Evolutionary conservation across 2,797 vertebrate genomes (phyloP), one percentile per base, ranked within the genome.

Genomic region (Enteromius argenteus): DNA sequence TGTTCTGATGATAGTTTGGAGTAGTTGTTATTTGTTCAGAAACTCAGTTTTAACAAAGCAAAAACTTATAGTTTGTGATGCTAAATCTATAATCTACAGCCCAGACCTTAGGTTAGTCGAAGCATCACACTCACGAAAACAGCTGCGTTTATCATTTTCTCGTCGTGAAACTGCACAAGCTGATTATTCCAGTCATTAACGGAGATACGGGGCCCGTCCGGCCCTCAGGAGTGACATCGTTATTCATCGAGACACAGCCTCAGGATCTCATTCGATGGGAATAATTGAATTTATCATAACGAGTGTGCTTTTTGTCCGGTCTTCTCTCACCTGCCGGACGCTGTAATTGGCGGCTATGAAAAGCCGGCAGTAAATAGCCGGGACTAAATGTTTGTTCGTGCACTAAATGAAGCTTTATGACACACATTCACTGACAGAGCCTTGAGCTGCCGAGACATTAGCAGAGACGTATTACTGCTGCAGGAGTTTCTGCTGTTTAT

Each of bases 181-280:
- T 15, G 69, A 72, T 84, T 80, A 69, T 78, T 23, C 62, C 19
- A 30, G 76, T 85, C 80, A 80, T 85, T 85, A 89, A 85, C 87
- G 86, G 89, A 89, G 89, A 90, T 90, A 90, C 88, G 83, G 87
- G 51, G 81, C 89, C 89, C 89, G 37, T 83, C 91, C 86, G 21
- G 42, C 37, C 90, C 88, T 91, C 91, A 76, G 92, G 92, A 92
- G 90, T 85, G 85, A 89, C 89, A 89, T 88, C 89, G 85, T 89
- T 89, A 91, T 91, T 92, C 91, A 89, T 92, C 88, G 91, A 90
- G 90, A 91, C 88, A 90, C 85, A 90, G 90, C 92, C 90, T 90
- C 90, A 90, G 91, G 89, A 91, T 92, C 90, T 92, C 84, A 92
- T 93, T 93, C 90, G 89, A 93, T 91, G 91, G 85, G 89, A 92